These are phyloP conservation scores for Scyliorhinus canicula DNA, from an alignment of 2,797 vertebrate species.

Conservation along the genomic window DNA sequence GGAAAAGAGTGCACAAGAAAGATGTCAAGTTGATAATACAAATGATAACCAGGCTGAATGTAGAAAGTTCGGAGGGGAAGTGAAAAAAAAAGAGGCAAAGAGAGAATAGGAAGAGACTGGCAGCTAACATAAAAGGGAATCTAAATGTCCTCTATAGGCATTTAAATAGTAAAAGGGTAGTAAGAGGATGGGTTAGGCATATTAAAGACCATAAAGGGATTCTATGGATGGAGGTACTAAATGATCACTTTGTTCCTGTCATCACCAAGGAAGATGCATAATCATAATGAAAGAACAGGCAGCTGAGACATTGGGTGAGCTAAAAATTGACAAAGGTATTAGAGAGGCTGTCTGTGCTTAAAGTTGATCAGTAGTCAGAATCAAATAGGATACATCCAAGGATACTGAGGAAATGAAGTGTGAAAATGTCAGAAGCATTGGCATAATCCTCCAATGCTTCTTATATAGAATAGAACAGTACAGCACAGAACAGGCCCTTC, in stretches of 20 bases:
- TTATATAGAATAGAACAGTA: too few relatives aligned
- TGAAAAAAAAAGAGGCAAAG: not conserved
- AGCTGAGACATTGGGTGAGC: not conserved
- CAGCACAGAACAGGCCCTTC: too few relatives aligned
- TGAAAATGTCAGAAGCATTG: not conserved
- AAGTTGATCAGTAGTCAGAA: not conserved
- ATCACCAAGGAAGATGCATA: not conserved
- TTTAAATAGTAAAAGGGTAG: not conserved
- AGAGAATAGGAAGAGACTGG: not conserved
- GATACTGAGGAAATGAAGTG: not conserved
- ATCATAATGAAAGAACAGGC: not conserved
- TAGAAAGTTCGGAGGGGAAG: not conserved
- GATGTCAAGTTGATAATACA: not conserved
- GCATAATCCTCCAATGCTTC: not conserved
- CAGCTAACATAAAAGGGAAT: not conserved
- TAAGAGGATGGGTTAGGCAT: not conserved
- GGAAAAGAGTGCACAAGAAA: not conserved
- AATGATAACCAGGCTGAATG: not conserved
- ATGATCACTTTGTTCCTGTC: not conserved
- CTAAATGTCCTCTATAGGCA: not conserved
- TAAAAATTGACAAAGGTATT: not conserved
- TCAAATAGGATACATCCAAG: not conserved
- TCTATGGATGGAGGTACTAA: not conserved
- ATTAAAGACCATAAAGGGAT: not conserved
- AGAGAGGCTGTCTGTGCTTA: not conserved